Percentiles rank a stretch among this genome's conserved stretches.
phyloP scores from a whole-genome alignment of 2,888 invertebrate species.

The Pollenia amentaria region DNA sequence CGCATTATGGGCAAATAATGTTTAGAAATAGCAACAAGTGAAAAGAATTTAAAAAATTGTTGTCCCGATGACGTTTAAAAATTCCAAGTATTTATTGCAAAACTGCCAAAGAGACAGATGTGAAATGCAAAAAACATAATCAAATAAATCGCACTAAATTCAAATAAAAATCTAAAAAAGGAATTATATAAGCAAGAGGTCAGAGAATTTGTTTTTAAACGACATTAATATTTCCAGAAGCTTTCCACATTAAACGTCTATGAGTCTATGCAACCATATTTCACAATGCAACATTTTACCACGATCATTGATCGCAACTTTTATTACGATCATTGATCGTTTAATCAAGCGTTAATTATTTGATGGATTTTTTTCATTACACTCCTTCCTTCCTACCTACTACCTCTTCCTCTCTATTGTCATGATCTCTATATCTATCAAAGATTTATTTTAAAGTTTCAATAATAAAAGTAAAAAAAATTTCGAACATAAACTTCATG shows the following conservation, averaged over 20 bases:
- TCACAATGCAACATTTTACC: neutral
- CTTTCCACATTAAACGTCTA: neutral
- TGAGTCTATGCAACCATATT: neutral
- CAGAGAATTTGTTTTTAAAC: too few relatives aligned
- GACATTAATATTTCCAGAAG: too few relatives aligned
- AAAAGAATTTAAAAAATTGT: neutral
- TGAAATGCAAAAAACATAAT: too few relatives aligned
- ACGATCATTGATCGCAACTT: constrained; percentile 14
- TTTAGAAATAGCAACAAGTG: constrained; percentile 26
- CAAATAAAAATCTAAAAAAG: too few relatives aligned
- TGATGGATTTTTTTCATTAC: constrained; percentile 12
- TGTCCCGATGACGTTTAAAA: neutral
- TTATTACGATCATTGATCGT: constrained; percentile 30
- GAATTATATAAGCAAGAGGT: too few relatives aligned
- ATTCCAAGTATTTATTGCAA: too few relatives aligned
- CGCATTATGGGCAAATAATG: constrained; percentile 11
- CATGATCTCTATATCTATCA: constrained; percentile 1
- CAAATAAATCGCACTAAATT: too few relatives aligned
- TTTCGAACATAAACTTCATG: constrained; percentile 42
- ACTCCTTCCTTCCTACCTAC: constrained; percentile 36
- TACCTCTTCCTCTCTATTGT: neutral
- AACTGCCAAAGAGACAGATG: too few relatives aligned
- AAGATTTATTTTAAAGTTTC: constrained; percentile 44
- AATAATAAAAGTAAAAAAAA: neutral
- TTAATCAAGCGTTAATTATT: constrained; percentile 48